Evolutionary conservation across 2,888 invertebrate species (phyloP).

Genomic region (Ophion costatus): DNA sequence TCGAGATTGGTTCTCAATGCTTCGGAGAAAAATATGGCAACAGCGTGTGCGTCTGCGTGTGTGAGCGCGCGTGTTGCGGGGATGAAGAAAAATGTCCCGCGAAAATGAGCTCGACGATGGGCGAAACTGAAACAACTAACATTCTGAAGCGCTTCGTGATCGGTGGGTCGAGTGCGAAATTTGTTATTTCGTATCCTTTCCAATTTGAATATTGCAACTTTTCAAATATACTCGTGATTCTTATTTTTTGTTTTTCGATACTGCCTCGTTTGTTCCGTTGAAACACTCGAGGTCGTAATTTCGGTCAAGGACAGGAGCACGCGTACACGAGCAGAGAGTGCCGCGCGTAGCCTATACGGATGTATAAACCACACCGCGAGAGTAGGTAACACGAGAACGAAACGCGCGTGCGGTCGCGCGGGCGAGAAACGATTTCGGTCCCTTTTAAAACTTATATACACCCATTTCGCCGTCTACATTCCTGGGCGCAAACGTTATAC

Average conservation of each 20-base stretch:
- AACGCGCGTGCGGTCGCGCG: constrained; percentile 73
- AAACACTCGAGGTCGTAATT: constrained; percentile 34
- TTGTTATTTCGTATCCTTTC: too few relatives aligned
- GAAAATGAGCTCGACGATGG: too few relatives aligned
- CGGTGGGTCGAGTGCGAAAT: too few relatives aligned
- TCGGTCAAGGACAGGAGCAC: constrained; percentile 6
- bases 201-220: not conserved
- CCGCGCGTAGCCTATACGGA: constrained; percentile 63
- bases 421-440: constrained; percentile 78
- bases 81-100: too few relatives aligned
- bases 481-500: constrained; percentile 66
- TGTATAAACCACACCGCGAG: constrained; percentile 8
- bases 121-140: too few relatives aligned
- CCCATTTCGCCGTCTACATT: constrained; percentile 77
- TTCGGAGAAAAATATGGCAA: not conserved
- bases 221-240: too few relatives aligned
- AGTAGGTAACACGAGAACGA: constrained; percentile 79
- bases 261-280: constrained; percentile 21
- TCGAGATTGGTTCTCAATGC: constrained; percentile 17
- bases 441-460: constrained; percentile 77
- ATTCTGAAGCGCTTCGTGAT: too few relatives aligned
- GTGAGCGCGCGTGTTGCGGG: too few relatives aligned
- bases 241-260: constrained; percentile 32
- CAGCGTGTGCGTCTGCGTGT: not conserved
- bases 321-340: not conserved